Percentiles rank a stretch among this genome's conserved stretches.
Evolutionary conservation across 2,888 invertebrate genomes (phyloP).

Genomic region (Nymphalis c-album): DNA sequence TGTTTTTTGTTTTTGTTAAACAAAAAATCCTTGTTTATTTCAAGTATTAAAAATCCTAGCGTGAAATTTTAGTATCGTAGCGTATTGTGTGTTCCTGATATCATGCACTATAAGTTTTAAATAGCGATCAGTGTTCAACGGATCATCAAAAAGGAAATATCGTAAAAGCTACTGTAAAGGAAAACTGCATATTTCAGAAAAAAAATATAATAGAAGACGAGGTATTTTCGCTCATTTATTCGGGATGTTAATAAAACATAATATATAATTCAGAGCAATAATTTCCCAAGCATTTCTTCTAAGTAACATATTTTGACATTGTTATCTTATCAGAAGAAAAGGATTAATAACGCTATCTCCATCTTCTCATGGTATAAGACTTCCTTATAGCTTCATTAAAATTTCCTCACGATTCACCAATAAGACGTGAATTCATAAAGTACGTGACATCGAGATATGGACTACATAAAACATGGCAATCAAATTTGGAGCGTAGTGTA

Average conservation of each 20-base stretch:
- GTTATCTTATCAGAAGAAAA: too few species aligned
- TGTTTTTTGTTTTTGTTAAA: too few species aligned
- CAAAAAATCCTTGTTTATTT: too few species aligned
- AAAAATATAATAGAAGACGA: not conserved
- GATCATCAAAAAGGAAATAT: not conserved
- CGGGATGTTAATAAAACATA: too few species aligned
- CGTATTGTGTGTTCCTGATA: too few species aligned
- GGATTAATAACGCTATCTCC: too few species aligned
- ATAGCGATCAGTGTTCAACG: not conserved
- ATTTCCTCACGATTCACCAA: not conserved
- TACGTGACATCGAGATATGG: conserved; percentile 2
- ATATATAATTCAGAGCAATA: too few species aligned
- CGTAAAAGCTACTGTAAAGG: not conserved
- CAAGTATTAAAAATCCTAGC: too few species aligned
- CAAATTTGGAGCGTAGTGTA: not conserved
- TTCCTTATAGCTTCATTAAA: not conserved
- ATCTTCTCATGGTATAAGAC: not conserved
- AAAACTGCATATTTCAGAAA: not conserved
- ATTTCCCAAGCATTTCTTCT: too few species aligned
- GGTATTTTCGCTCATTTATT: too few species aligned
- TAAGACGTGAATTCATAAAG: not conserved
- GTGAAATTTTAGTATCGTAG: too few species aligned
- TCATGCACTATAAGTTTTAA: not conserved
- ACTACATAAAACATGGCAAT: not conserved
- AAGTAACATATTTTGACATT: too few species aligned